A percentile compares a stretch with the other conserved stretches of the same genome.
Evolutionary conservation across 2,888 invertebrate genomes (phyloP).

Genomic region (Harpagoxenus sublaevis): DNA sequence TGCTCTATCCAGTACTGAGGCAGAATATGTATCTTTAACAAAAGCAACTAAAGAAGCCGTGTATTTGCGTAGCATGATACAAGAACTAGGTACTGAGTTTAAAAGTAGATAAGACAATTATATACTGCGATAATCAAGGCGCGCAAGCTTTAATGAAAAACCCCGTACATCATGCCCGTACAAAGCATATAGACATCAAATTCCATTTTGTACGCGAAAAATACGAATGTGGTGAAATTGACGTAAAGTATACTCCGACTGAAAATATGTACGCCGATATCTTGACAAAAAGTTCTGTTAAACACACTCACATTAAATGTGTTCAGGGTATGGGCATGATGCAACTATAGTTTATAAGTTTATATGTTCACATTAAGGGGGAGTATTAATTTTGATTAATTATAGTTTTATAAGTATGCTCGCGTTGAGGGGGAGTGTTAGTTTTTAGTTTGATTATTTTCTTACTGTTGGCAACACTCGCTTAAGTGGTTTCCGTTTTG

Average conservation of each 20-base stretch:
- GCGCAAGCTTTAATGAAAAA: neutral
- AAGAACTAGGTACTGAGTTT: neutral
- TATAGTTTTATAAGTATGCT: neutral
- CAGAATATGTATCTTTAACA: neutral
- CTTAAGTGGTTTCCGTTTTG: no score
- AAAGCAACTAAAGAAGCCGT: neutral
- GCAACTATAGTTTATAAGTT: neutral
- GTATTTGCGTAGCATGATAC: neutral
- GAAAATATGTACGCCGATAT: neutral
- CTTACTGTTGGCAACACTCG: no score
- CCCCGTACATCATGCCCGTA: neutral
- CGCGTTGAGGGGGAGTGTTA: no score
- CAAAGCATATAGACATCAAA: constrained; percentile 10
- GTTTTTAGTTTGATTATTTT: no score
- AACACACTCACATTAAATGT: neutral
- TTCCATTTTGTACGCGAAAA: constrained; percentile 9
- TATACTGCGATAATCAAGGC: constrained; percentile 15
- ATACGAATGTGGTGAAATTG: neutral
- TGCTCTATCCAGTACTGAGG: neutral
- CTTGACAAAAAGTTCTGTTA: neutral
- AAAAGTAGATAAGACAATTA: neutral
- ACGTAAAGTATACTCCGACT: neutral
- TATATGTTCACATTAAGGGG: neutral
- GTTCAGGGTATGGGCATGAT: neutral
- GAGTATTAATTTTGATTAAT: neutral